Evolutionary conservation across 2,888 invertebrate genomes (phyloP).

Genomic region (Altica lythri): DNA sequence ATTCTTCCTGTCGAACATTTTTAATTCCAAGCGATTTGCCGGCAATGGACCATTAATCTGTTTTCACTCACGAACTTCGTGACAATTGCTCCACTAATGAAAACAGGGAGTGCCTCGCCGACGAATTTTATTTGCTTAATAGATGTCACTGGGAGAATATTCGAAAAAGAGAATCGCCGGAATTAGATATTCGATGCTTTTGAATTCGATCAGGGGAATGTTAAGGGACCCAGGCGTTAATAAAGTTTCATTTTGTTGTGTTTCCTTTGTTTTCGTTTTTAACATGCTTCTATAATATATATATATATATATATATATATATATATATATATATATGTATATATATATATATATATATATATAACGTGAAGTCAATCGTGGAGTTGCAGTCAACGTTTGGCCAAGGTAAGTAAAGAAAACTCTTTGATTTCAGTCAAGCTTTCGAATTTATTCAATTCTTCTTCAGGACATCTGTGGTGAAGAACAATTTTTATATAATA

Average conservation of each 20-base stretch:
- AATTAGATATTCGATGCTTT: slow-evolving; percentile 21
- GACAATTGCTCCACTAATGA: slow-evolving; percentile 23
- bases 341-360: no score
- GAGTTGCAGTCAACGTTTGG: no score
- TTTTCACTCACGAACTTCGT: slow-evolving; percentile 25
- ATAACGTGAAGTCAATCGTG: no score
- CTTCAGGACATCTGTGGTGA: no score
- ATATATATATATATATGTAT: no score
- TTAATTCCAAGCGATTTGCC: slow-evolving; percentile 21
- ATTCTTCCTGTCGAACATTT: slow-evolving; percentile 21
- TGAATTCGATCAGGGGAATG: slow-evolving; percentile 8
- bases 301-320: no score
- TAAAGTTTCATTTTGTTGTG: slow-evolving; percentile 16
- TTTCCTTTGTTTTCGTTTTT: no score
- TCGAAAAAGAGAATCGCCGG: slow-evolving; percentile 15
- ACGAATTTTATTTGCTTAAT: slow-evolving; percentile 26
- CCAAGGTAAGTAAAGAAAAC: no score
- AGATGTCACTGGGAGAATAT: slow-evolving; percentile 23
- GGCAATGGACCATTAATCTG: slow-evolving; percentile 23
- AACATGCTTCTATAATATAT: no score
- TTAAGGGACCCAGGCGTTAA: slow-evolving; percentile 12
- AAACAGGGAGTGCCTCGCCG: slow-evolving; percentile 12
- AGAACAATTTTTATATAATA: no score
- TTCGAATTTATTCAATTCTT: no score
- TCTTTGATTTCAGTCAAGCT: no score